Base-by-base conservation (phyloP, 2,113 vertebrate genomes). In the Cebidichthys violaceus region DNA sequence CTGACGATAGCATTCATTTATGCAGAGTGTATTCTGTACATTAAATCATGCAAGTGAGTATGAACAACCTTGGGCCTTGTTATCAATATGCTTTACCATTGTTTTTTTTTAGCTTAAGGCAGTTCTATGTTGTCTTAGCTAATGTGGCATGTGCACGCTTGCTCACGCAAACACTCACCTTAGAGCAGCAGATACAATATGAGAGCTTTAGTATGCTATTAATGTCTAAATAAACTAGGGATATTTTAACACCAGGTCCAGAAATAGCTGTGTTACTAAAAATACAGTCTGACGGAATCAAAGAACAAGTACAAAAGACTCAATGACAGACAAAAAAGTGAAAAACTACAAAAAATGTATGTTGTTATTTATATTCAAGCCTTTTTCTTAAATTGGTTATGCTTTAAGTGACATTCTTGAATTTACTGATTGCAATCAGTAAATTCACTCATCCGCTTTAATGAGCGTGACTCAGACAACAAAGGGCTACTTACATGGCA, bases 41-140 rank as follows among this genome's bases (percentile, higher is more conserved):
- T 70, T 27, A 4, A 61, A 60, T 62, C 4, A 10, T 47, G 43
- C 31, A 7, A 59, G 14, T 60, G 47, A 68, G 20, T 13, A 52
- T 39, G 52, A 60, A 79, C 45, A 74, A 45, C 59, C 22, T 66
- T 52, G 4, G 72, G 57, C 14, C 14, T 77, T 65, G n/a, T 70
- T 27, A 65, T 79, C 18, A 55, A 14, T 65, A 71, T 72, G 18
- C 29, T 43, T 75, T 31, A 50, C 47, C 35, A 72, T 73, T 86
- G 64, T 86, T 24, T 64, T 72, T 72, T 60, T 75, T 69, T 39
- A 55, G 75, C 67, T 27, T 68, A 29, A 67, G 70, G 77, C 61
- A 47, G 2, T 52, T 47, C 50, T 47, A 9, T 74, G 22, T 71
- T 57, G 24, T 75, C 27, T 76, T 9, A 24, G 14, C 14, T 67